Percentiles rank a stretch among this genome's conserved stretches.
phyloP scores from a whole-genome alignment of 1,140 invertebrate species.

The Belonocnema kinseyi region DNA sequence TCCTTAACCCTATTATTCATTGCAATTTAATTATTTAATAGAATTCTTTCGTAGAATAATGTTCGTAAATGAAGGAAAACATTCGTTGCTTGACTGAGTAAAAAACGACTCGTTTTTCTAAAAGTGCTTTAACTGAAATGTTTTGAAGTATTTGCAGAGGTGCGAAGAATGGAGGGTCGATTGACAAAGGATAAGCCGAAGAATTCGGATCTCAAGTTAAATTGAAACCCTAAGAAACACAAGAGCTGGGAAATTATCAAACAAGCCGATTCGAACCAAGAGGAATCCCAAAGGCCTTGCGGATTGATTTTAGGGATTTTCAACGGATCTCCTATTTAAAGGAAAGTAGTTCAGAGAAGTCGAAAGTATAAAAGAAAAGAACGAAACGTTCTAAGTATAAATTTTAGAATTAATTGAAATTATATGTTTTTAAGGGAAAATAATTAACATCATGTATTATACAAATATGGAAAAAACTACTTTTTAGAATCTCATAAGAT shows the following conservation, averaged over 20 bases:
- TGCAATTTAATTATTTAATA: too few relatives aligned
- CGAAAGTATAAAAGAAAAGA: not conserved
- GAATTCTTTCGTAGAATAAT: too few relatives aligned
- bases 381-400: too few relatives aligned
- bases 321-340: not conserved
- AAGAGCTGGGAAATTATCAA: not conserved
- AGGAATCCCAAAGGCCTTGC: not conserved
- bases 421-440: too few relatives aligned
- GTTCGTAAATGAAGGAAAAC: not conserved
- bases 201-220: not conserved
- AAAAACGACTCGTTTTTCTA: not conserved
- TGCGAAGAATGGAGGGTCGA: constrained; percentile 1
- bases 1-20: too few relatives aligned
- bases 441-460: too few relatives aligned
- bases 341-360: not conserved
- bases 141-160: constrained; percentile 5
- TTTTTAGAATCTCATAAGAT: too few relatives aligned
- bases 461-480: too few relatives aligned
- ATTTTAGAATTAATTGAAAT: too few relatives aligned
- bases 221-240: constrained; percentile 8
- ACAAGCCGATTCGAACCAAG: not conserved
- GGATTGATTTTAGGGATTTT: not conserved
- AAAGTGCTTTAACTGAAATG: not conserved
- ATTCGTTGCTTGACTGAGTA: not conserved
- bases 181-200: not conserved